phyloP scores from a whole-genome alignment of 2,888 invertebrate genomes.

The Autographa pulchrina region DNA sequence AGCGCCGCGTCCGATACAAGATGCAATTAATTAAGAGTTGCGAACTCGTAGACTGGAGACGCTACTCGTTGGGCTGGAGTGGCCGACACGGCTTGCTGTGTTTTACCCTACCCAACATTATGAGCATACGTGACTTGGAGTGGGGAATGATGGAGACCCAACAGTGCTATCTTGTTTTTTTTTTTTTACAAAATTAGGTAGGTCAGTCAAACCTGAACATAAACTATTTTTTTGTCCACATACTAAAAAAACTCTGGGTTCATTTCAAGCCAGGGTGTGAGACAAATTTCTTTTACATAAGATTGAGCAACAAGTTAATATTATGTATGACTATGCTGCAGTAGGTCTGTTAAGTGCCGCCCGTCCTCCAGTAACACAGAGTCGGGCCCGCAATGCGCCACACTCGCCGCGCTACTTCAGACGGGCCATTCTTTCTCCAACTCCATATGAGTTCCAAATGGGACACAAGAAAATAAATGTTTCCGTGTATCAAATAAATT shows the following conservation, averaged over 20 bases:
- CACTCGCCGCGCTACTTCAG: conserved; percentile 36
- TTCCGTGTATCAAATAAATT: not conserved
- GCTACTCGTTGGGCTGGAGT: not conserved
- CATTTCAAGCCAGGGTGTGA: not conserved
- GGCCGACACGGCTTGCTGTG: not conserved
- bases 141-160: no score
- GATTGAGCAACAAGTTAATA: not conserved
- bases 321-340: conserved; percentile 26
- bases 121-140: no score
- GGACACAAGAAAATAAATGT: not conserved
- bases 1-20: conserved; percentile 27
- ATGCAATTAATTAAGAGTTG: conserved; percentile 52
- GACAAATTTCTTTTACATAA: not conserved
- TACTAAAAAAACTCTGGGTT: no score
- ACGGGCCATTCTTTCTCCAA: conserved; percentile 31
- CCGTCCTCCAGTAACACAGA: conserved; percentile 50
- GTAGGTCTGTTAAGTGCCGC: conserved; percentile 20
- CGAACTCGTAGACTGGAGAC: conserved; percentile 16
- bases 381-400: conserved; percentile 62
- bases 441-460: conserved; percentile 27
- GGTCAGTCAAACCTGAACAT: no score
- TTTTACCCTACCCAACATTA: no score
- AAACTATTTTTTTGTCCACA: not conserved
- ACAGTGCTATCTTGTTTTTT: no score
- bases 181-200: no score